phyloP scores from a whole-genome alignment of 1,140 invertebrate species.

The Aphaenogaster rudis region DNA sequence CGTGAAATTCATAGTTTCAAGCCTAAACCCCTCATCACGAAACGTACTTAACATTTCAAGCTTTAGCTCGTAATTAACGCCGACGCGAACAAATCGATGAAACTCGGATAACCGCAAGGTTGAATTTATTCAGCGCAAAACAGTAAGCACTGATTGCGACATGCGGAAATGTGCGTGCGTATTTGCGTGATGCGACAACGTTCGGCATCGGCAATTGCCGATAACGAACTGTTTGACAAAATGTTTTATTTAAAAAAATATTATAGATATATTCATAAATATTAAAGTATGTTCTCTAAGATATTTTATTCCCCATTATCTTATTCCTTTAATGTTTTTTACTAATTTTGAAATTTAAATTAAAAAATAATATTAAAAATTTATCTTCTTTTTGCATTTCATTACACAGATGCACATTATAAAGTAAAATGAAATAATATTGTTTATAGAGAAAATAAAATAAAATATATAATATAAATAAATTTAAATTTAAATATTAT shows the following conservation, averaged over 20 bases:
- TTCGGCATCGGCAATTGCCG: neutral
- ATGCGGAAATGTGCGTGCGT: neutral
- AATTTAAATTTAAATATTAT: neutral
- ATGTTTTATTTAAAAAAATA: constrained; percentile 14
- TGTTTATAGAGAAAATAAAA: neutral
- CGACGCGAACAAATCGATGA: constrained; percentile 26
- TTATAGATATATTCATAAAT: neutral
- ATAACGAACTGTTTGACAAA: constrained; percentile 4
- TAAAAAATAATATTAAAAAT: neutral
- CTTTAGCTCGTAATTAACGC: constrained; percentile 36
- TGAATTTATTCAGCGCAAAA: constrained; percentile 37
- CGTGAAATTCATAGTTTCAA: neutral
- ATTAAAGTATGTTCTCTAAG: neutral
- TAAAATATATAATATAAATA: neutral
- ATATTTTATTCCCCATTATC: neutral
- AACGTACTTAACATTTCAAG: neutral
- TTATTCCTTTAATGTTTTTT: neutral
- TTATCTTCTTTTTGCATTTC: neutral
- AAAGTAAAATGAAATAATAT: constrained; percentile 9
- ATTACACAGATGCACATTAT: neutral
- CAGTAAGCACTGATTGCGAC: constrained; percentile 37
- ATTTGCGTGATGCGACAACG: neutral
- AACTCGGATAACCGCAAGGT: constrained; percentile 12
- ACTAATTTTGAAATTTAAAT: neutral
- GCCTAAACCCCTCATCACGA: neutral